Base-by-base conservation (phyloP, 2,888 invertebrate genomes). In the Tolmerus cingulatus region DNA sequence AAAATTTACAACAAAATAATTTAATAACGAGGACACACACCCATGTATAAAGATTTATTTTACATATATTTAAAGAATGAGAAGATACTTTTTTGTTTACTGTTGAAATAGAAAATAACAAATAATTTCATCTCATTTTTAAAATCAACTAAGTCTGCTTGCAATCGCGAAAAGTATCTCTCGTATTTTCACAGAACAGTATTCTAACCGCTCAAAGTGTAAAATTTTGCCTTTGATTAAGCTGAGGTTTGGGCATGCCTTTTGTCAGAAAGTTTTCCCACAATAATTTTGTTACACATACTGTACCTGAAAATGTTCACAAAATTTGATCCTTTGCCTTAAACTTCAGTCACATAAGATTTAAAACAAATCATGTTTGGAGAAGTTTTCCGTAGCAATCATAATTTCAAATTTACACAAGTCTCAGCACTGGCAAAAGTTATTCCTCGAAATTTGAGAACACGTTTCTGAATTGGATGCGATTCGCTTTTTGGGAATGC, bases 1-100 rank as follows among this genome's bases (percentile, higher is more conserved):
- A 87, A 88, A 87, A 86, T 87, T 86, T 87, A 86, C 84, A 87
- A 43, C 79, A 87, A 86, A 46, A 79, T 86, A 87, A 82, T 51
- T 86, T 74, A 85, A 85, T 74, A 85, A 85, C 46, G 27, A 74
- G 74, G 23, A n/a, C n/a, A 46, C 78, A 81, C 30, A 16, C 74
- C 12, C n/a, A 76, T 78, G 76, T 86, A 86, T 77, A 86, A 86
- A 86, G 37, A 78, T 43, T 55, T 86, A 78, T 57, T 57, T 74
- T 46, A 85, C 74, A 2, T 66, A 23, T 66, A 66, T 27, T 66
- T 66, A 66, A 66, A 66, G 66, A 66, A 23, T 66, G 27, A 27
- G 66, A 66, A 66, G 66, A 27, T 66, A 66, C 66, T 66, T 66
- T 40, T 66, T 84, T 84, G 74, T 79, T 40, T 82, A n/a, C 66